These are phyloP conservation scores for Takifugu ocellatus DNA, from an alignment of 2,797 vertebrate genomes.

Conservation along the genomic window DNA sequence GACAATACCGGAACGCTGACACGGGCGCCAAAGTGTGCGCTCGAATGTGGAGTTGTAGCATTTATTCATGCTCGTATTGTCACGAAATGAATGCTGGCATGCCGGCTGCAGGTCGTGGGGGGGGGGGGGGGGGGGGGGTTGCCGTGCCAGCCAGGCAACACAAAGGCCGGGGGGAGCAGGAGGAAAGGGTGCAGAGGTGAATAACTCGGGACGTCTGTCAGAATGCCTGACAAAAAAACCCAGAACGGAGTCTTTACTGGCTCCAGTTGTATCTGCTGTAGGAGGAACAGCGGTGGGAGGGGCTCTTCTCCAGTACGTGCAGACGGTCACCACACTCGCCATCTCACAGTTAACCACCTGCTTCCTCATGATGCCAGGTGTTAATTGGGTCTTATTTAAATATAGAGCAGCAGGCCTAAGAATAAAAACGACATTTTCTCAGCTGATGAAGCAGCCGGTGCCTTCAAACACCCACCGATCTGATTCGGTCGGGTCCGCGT, in stretches of 20 bases:
- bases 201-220: slow-evolving; percentile 8
- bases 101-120: slow-evolving; percentile 2
- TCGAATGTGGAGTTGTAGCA: slow-evolving; percentile 25
- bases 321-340: no score
- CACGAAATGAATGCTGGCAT: slow-evolving; percentile 31
- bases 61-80: slow-evolving; percentile 37
- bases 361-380: no score
- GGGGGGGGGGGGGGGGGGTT: not conserved
- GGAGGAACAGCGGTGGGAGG: no score
- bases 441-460: no score
- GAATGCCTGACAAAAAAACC: slow-evolving; percentile 2
- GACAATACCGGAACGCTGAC: slow-evolving; percentile 20
- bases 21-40: slow-evolving; percentile 12
- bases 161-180: slow-evolving; percentile 9
- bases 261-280: not conserved
- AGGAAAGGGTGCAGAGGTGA: slow-evolving; percentile 14
- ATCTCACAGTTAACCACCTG: no score
- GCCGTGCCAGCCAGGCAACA: slow-evolving; percentile 10
- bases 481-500: no score
- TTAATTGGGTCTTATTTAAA: no score
- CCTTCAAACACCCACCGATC: no score
- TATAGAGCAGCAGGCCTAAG: no score
- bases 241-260: no score
- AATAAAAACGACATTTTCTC: no score
- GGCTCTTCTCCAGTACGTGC: no score